phyloP scores from a whole-genome alignment of 2,888 invertebrate genomes.

The Melikaiella ostensackeni region DNA sequence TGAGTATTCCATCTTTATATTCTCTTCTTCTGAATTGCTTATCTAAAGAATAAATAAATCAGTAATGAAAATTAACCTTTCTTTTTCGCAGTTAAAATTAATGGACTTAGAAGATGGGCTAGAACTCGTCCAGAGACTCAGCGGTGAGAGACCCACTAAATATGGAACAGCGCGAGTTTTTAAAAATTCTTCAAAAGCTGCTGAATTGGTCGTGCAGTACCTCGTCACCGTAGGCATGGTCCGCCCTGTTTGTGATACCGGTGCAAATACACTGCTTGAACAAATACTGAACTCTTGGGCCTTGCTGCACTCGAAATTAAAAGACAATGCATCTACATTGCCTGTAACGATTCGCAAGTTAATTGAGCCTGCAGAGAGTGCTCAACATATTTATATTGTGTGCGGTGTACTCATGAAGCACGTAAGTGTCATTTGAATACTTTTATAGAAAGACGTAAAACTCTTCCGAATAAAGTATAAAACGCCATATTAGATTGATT shows the following conservation, averaged over 20 bases:
- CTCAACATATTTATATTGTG: slow-evolving; percentile 84
- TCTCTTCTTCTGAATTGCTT: background rate
- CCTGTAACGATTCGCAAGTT: slow-evolving; percentile 76
- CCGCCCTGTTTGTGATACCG: slow-evolving; percentile 76
- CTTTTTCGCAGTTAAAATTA: slow-evolving; percentile 78
- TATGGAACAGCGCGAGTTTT: slow-evolving; percentile 80
- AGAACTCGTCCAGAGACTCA: slow-evolving; percentile 79
- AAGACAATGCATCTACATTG: slow-evolving; percentile 69
- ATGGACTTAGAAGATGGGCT: slow-evolving; percentile 79
- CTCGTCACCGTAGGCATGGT: slow-evolving; percentile 80
- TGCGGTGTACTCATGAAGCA: slow-evolving; percentile 78
- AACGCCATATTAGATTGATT: background rate
- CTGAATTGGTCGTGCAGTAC: slow-evolving; percentile 80
- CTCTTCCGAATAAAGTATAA: background rate
- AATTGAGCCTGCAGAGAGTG: slow-evolving; percentile 81
- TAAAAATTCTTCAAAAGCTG: slow-evolving; percentile 80
- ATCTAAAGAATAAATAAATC: slow-evolving; percentile 39
- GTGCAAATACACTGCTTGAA: slow-evolving; percentile 70
- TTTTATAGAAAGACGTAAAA: background rate
- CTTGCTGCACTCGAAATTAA: slow-evolving; percentile 71
- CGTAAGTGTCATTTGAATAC: slow-evolving; percentile 67
- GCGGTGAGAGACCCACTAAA: slow-evolving; percentile 74
- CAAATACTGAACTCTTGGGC: slow-evolving; percentile 75
- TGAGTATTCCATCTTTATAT: slow-evolving; percentile 61
- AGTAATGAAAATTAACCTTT: background rate